Percentiles rank a stretch among this genome's conserved stretches.
These are phyloP conservation scores for Lacanobia wlatinum DNA, from an alignment of 2,888 invertebrate species.

Conservation along the genomic window DNA sequence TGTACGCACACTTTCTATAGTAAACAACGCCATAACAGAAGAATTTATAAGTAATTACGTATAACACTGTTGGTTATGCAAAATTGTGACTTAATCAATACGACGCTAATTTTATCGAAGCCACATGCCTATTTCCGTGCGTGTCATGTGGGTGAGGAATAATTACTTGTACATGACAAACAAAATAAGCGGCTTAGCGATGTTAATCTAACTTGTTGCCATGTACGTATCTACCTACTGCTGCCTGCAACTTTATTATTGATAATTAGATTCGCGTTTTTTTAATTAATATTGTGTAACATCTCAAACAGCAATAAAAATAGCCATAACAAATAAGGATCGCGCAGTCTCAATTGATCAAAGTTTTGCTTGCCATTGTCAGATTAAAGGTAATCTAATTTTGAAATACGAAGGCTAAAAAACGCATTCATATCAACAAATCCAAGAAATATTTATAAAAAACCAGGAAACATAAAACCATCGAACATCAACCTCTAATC, in stretches of 20 bases:
- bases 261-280: conserved; percentile 25
- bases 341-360: neutral
- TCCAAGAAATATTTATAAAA: conserved; percentile 10
- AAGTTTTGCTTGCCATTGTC: neutral
- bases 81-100: conserved; percentile 68
- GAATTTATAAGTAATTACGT: conserved; percentile 74
- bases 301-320: neutral
- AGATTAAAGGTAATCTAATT: neutral
- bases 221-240: neutral
- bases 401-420: neutral
- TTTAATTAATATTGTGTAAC: conserved; percentile 16
- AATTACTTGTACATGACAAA: conserved; percentile 56
- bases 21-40: conserved; percentile 76
- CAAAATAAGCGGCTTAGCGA: conserved; percentile 46
- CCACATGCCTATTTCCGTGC: conserved; percentile 49
- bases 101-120: conserved; percentile 45
- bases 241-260: conserved; percentile 16
- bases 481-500: conserved; percentile 32
- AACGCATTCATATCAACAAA: neutral
- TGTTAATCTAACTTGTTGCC: conserved; percentile 32
- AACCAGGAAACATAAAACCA: conserved; percentile 40
- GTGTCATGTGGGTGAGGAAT: conserved; percentile 58
- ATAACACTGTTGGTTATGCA: conserved; percentile 64
- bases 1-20: conserved; percentile 87
- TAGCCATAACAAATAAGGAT: neutral